Base-by-base conservation (phyloP, 2,888 invertebrate species). In the Neocrepidodera transversa region DNA sequence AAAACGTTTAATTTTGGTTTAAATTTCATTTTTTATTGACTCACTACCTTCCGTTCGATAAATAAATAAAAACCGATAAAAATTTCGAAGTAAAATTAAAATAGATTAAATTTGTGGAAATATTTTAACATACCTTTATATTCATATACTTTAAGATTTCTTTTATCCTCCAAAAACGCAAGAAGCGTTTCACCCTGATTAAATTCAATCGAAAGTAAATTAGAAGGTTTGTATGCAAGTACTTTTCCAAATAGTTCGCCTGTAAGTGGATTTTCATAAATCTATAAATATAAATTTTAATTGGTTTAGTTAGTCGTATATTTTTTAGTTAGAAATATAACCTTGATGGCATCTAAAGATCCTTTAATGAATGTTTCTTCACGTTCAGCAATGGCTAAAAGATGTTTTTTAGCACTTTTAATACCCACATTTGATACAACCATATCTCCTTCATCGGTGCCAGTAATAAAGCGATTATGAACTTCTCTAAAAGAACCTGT, bases 231-330 rank as follows among this genome's bases (percentile, higher is more conserved):
- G 3, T 76, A 75, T 0, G 82, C 77, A 3, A 76, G 67, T 51
- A 87, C 78, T 47, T 81, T 81, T 65, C 86, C 85, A 63, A 83
- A 80, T 13, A 86, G 66, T 43, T 77, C 78, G 1, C 80, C 83
- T 10, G 72, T 73, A 4, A 75, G 65, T 1, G 79, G 72, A 68
- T 84, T 79, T 62, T 80, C 76, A 66, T 82, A 83, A 50, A 84
- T 77, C 78, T 81, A 68, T 28, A 7, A 45, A 35, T 8, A 51
- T 47, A 23, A 32, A 4, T 18, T 17, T 26, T 17, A 28, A 5
- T 7, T 38, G 28, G 1, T 26, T 47, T 6, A 10, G 11, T 5
- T 36, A 7, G 14, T 1, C 14, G 13, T 36, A 14, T 36, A 4
- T 2, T 11, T 36, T 36, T 7, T 10, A 36, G 3, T 14, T 38